These are phyloP conservation scores for Drosophila macrospina DNA, from an alignment of 2,888 invertebrate species.

Conservation along the genomic window DNA sequence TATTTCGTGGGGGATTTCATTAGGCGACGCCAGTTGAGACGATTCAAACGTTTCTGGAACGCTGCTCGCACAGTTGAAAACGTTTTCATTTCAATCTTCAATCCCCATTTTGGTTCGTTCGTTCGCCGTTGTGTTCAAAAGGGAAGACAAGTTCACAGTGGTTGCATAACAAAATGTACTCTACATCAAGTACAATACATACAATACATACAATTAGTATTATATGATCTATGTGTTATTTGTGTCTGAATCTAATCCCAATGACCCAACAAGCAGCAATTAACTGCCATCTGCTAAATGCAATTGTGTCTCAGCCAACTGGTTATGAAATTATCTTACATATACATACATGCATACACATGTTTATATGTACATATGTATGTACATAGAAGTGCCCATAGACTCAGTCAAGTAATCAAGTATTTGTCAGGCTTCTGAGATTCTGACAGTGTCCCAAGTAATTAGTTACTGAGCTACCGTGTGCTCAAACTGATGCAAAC, in stretches of 20 bases:
- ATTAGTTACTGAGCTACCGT: slow-evolving; percentile 32
- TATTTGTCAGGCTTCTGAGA: background rate
- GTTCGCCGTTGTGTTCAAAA: slow-evolving; percentile 22
- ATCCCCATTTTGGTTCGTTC: slow-evolving; percentile 1
- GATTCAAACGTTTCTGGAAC: slow-evolving; percentile 37
- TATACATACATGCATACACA: background rate
- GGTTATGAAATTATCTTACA: slow-evolving; percentile 15
- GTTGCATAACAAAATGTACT: slow-evolving; percentile 24
- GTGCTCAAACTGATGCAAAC: slow-evolving; percentile 13
- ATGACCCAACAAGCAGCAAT: slow-evolving; percentile 16
- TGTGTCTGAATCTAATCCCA: slow-evolving; percentile 24
- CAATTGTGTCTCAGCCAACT: slow-evolving; percentile 25
- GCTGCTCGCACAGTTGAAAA: slow-evolving; percentile 13
- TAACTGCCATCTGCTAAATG: background rate
- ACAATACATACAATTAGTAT: background rate
- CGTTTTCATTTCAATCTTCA: slow-evolving; percentile 18
- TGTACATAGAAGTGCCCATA: slow-evolving; percentile 11
- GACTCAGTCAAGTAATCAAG: background rate
- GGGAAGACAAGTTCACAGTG: slow-evolving; percentile 37
- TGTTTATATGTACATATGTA: background rate
- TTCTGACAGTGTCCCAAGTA: slow-evolving; percentile 4
- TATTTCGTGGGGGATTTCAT: slow-evolving; percentile 38
- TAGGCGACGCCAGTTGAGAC: slow-evolving; percentile 34
- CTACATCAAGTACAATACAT: slow-evolving; percentile 11
- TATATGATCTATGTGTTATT: slow-evolving; percentile 18